Conservation (phyloP, 2,888 invertebrate genomes). For the Ernsta delagoae region DNA sequence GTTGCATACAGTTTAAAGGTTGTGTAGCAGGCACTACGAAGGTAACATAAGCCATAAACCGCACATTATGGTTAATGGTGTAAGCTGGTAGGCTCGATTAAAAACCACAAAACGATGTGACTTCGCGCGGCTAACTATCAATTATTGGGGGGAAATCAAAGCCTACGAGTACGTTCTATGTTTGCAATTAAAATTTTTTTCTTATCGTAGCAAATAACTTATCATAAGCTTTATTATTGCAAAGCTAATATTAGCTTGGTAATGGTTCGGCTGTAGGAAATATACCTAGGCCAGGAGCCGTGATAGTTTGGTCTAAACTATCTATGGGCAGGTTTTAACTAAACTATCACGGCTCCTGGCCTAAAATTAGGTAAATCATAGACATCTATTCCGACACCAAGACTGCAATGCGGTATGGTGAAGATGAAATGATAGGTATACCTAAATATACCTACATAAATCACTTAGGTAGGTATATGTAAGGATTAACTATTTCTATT, state of each 20-base stretch:
- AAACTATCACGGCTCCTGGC: too few relatives aligned
- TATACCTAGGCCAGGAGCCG: not conserved
- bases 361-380: too few relatives aligned
- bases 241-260: not conserved
- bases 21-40: not conserved
- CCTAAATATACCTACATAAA: too few relatives aligned
- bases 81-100: not conserved
- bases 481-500: too few relatives aligned
- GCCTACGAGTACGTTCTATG: not conserved
- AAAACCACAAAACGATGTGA: constrained; percentile 6
- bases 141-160: constrained; percentile 2
- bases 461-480: too few relatives aligned
- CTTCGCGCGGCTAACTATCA: not conserved
- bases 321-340: too few relatives aligned
- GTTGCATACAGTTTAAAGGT: too few relatives aligned
- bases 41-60: not conserved
- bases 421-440: too few relatives aligned
- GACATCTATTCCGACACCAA: too few relatives aligned
- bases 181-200: not conserved
- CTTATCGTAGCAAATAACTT: not conserved
- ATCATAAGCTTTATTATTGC: not conserved
- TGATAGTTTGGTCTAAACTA: too few relatives aligned
- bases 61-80: not conserved
- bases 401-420: too few relatives aligned
- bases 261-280: not conserved